Evolutionary conservation across 2,888 invertebrate genomes (phyloP), one percentile per base, ranked within the genome.

Genomic region (Muschampia plurimacula): DNA sequence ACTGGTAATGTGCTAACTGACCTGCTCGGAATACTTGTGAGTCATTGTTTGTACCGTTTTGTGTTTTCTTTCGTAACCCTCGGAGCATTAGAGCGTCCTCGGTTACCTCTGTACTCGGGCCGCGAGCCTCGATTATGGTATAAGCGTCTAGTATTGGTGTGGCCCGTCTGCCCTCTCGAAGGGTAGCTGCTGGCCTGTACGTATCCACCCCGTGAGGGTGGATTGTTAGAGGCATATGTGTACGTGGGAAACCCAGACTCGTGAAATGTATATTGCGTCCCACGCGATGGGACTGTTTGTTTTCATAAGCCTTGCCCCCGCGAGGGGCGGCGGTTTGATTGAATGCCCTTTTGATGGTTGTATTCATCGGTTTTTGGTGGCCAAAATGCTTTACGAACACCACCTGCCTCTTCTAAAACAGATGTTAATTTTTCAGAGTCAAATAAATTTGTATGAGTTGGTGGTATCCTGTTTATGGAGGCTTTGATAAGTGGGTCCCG

Each of bases 201-300:
- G n/a, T 49, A 49, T 49, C 49, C n/a, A 49, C 49, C 49, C n/a
- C 49, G 49, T n/a, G 52, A 52, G 52, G 52, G 52, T 52, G 52
- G 52, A 8, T 52, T 52, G 52, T 52, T 52, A 52, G 6, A 52
- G 52, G 52, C 52, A 15, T 52, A 52, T 15, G 52, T 7, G n/a
- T 15, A 52, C 15, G 52, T 52, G 15, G 52, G 15, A 52, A 49
- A 52, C 1, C 15, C 52, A 52, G 52, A 8, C 15, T 52, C 52
- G 15, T 52, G 49, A 52, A 52, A 52, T 12, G 8, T 6, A 52
- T 52, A 15, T 52, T 52, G 52, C 15, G 52, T 52, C 15, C 49
- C 49, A 49, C 49, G 49, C 49, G 49, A 49, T 49, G 49, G 49
- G n/a, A 49, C 49, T 49, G 49, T 49, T n/a, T 5, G 8, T 49